These are phyloP conservation scores for Delichon dasypus DNA, from an alignment of 2,797 vertebrate species.

Conservation along the genomic window DNA sequence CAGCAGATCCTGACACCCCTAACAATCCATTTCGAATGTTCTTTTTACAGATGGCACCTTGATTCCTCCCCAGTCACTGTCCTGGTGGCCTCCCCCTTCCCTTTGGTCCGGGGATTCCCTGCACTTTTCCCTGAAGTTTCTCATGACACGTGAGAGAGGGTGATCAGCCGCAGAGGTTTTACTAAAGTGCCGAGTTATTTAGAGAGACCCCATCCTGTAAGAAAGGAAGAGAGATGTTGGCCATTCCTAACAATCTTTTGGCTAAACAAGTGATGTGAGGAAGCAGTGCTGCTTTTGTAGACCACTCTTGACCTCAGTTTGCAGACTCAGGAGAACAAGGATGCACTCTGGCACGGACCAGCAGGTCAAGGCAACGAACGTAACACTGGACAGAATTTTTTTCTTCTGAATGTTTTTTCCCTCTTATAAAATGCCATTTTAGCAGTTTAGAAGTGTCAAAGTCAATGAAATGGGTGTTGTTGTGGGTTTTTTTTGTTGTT, in stretches of 20 bases:
- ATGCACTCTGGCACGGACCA: background rate
- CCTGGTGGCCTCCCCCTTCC: background rate
- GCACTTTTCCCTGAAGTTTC: background rate
- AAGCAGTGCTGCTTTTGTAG: background rate
- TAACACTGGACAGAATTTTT: background rate
- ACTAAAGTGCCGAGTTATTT: accelerated
- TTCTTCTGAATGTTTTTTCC: background rate
- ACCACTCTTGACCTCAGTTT: background rate
- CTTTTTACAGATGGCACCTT: background rate
- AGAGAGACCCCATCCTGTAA: background rate
- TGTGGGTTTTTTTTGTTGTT: no score
- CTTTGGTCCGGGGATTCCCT: background rate
- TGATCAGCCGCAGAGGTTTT: background rate
- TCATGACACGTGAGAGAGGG: accelerated
- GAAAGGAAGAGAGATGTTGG: background rate
- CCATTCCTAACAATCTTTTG: accelerated
- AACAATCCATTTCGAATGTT: background rate
- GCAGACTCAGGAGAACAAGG: background rate
- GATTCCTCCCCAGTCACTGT: background rate
- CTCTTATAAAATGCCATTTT: background rate
- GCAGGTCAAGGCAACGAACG: background rate
- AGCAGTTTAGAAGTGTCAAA: background rate
- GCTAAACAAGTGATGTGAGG: background rate
- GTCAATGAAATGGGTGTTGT: background rate
- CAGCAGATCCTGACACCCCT: background rate